These are phyloP conservation scores for Melanostoma scalare DNA, from an alignment of 2,888 invertebrate genomes.

Conservation along the genomic window DNA sequence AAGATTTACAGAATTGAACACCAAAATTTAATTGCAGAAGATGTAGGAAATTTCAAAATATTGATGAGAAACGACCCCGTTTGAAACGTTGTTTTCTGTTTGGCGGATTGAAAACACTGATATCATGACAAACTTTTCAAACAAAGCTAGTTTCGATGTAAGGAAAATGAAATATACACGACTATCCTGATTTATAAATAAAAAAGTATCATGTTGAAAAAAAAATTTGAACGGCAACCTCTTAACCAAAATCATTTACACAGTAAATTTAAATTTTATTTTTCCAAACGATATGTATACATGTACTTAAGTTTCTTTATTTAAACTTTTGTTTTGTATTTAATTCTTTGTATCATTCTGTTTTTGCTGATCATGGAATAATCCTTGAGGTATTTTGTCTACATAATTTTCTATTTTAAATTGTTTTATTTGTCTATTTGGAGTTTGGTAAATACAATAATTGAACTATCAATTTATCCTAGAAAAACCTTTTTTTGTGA, in stretches of 20 bases:
- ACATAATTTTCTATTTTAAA: slow-evolving; percentile 17
- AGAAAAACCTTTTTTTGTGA: slow-evolving; percentile 13
- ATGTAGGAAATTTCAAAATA: too few species aligned
- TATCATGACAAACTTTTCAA: too few species aligned
- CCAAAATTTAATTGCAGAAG: too few species aligned
- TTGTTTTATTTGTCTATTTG: slow-evolving; percentile 58
- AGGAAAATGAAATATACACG: too few species aligned
- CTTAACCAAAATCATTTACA: slow-evolving; percentile 13
- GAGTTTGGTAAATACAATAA: slow-evolving; percentile 67
- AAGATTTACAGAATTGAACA: too few species aligned
- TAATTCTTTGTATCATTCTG: slow-evolving; percentile 51
- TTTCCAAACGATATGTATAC: slow-evolving; percentile 62
- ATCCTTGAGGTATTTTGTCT: slow-evolving; percentile 60
- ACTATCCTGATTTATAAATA: too few species aligned
- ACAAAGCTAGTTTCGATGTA: too few species aligned
- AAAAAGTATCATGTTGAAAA: too few species aligned
- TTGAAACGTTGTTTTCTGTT: too few species aligned
- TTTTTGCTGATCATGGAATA: slow-evolving; percentile 36
- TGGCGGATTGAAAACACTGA: too few species aligned
- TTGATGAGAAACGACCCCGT: too few species aligned
- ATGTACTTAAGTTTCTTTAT: slow-evolving; percentile 19
- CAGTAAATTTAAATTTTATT: slow-evolving; percentile 5
- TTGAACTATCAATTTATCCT: slow-evolving; percentile 48
- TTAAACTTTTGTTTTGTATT: slow-evolving; percentile 16
- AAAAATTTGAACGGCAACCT: slow-evolving; percentile 20